A percentile compares a stretch with the other conserved stretches of the same genome.
Evolutionary conservation across 2,113 vertebrate genomes (phyloP).

Genomic region (Nothocercus nigrocapillus): DNA sequence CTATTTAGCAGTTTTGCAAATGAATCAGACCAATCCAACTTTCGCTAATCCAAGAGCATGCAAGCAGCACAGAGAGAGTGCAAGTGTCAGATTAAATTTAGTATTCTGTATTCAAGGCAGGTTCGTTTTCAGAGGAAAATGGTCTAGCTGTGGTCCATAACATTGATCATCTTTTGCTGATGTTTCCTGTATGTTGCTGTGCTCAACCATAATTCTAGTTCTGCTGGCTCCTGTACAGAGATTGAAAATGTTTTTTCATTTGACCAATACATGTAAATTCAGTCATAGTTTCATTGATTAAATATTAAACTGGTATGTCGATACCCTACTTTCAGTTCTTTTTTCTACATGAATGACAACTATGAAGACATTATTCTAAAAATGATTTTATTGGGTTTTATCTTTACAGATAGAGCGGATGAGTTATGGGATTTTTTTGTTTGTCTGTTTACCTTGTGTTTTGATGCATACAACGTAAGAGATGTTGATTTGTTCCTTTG

Average conservation of each 20-base stretch:
- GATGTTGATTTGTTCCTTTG: neutral
- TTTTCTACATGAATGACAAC: neutral
- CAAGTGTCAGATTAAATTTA: neutral
- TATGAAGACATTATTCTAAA: neutral
- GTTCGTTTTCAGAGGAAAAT: neutral
- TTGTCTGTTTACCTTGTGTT: neutral
- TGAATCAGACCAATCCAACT: neutral
- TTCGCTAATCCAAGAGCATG: neutral
- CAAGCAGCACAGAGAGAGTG: neutral
- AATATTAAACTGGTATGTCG: neutral
- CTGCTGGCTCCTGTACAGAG: neutral
- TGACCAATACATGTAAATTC: neutral
- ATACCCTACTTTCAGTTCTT: neutral
- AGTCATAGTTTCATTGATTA: neutral
- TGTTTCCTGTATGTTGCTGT: neutral
- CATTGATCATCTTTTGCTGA: neutral
- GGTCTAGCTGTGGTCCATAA: neutral
- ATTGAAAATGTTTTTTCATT: neutral
- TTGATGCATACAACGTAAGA: neutral
- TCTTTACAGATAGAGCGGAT: neutral
- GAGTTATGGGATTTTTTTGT: neutral
- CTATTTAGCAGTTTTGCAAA: neutral
- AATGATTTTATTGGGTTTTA: neutral
- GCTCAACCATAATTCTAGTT: neutral
- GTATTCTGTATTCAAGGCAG: neutral